Evolutionary conservation across 2,797 vertebrate species (phyloP).

Genomic region (Clarias laeviceps): DNA sequence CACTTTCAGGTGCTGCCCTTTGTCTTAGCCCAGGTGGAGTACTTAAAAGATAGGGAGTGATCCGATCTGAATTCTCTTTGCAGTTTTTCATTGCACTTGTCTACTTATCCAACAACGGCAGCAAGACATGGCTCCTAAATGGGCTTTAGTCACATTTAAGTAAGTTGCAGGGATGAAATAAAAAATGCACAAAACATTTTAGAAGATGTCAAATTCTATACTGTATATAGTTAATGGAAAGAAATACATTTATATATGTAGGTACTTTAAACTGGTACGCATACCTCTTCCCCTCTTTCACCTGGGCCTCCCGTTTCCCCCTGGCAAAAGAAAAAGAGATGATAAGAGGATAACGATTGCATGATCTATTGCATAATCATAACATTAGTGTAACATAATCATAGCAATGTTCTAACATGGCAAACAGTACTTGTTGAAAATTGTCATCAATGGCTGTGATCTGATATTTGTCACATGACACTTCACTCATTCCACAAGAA

Average conservation of each 20-base stretch:
- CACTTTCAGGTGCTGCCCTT: not conserved
- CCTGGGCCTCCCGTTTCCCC: slow-evolving; percentile 86
- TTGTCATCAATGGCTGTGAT: too few relatives aligned
- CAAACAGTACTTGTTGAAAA: not conserved
- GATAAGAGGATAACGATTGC: not conserved
- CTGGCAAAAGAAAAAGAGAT: slow-evolving; percentile 66
- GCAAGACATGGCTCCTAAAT: not conserved
- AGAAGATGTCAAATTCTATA: not conserved
- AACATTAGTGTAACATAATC: not conserved
- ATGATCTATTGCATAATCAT: not conserved
- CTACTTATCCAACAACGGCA: not conserved
- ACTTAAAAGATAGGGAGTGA: not conserved
- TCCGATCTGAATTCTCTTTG: not conserved
- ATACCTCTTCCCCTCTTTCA: slow-evolving; percentile 85
- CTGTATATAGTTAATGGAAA: not conserved
- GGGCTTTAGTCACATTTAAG: not conserved
- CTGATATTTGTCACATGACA: not conserved
- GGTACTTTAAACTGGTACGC: slow-evolving; percentile 14
- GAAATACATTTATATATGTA: not conserved
- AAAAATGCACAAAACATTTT: not conserved
- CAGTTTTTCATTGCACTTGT: not conserved
- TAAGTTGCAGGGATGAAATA: not conserved
- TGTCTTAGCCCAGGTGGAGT: not conserved
- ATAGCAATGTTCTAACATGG: too few relatives aligned
- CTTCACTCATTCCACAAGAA: too few relatives aligned